Base-by-base conservation (phyloP, 2,113 vertebrate species). In the Neogobius melanostomus region DNA sequence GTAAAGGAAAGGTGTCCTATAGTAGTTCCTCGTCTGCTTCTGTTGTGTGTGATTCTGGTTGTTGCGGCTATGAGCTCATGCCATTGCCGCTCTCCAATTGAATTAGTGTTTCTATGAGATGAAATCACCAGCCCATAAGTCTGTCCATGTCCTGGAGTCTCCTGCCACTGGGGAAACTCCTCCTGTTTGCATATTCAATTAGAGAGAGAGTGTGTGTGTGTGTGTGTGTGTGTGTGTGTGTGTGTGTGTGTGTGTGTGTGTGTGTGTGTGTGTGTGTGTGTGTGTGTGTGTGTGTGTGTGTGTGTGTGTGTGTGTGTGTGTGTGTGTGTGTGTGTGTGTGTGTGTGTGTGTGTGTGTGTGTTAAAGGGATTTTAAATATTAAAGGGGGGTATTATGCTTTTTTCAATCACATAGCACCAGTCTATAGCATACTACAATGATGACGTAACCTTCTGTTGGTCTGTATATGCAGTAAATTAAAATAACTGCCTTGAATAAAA, bases 81-180 rank as follows among this genome's bases (percentile, higher is more conserved):
- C 67, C 67, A 68, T 84, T 60, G 50, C 72, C 59, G 56, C 75
- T 57, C 72, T 28, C 66, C 56, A 71, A 90, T 85, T 79, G 9
- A 65, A 85, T 87, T 81, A 85, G 59, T 47, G 52, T 68, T 59
- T 78, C 64, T 68, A 60, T 76, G 61, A 84, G 88, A 88, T 85
- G 74, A 57, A 72, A 90, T 87, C 76, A 85, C 3, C 65, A 64
- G 47, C 44, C 45, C 49, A 43, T 54, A 52, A 36, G 28, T 36
- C 28, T 36, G 28, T 36, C 28, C 42, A 57, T 64, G 63, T 64
- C 69, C 66, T 68, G 52, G 63, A 68, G 78, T 54, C 46, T 52
- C 46, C 28, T 44, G 43, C 53, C n/a, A 0, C 51, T 49, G 43
- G 71, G 36, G 59, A 75, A 63, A 28, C 8, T 15, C n/a, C 28